phyloP scores from a whole-genome alignment of 2,797 vertebrate genomes.

The Aeoliscus strigatus region DNA sequence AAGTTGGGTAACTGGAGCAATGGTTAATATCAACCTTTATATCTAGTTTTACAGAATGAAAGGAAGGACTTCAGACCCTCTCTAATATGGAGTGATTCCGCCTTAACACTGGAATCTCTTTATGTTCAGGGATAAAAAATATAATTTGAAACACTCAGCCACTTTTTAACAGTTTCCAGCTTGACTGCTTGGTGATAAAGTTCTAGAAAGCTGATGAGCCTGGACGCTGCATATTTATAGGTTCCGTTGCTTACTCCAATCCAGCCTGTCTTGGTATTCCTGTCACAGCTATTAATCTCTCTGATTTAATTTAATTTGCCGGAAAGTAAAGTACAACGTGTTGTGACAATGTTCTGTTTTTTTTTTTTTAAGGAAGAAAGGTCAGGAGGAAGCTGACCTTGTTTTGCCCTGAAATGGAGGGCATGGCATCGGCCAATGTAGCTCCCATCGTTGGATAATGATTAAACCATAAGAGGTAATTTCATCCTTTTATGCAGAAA shows the following conservation, averaged over 20 bases:
- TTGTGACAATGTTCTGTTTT: too few species aligned
- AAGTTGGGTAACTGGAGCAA: constrained; percentile 24
- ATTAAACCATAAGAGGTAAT: constrained; percentile 39
- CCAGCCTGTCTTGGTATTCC: constrained; percentile 50
- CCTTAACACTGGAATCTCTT: too few species aligned
- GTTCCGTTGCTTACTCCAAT: constrained; percentile 18
- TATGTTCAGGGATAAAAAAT: too few species aligned
- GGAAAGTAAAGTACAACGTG: too few species aligned
- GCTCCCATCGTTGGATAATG: constrained; percentile 21
- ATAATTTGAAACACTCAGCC: not conserved
- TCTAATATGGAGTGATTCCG: too few species aligned
- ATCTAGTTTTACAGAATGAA: constrained; percentile 23
- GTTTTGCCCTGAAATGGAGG: constrained; percentile 20
- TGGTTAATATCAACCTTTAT: constrained; percentile 25
- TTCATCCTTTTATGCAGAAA: constrained; percentile 56
- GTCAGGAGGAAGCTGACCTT: constrained; percentile 37
- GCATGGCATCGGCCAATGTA: not conserved
- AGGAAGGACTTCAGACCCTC: too few species aligned
- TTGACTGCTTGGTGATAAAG: not conserved
- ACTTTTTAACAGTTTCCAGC: not conserved
- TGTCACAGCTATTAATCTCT: constrained; percentile 11
- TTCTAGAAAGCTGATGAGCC: constrained; percentile 1
- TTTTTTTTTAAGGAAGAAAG: constrained; percentile 25
- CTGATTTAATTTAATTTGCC: constrained; percentile 13
- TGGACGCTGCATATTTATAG: constrained; percentile 15